phyloP scores from a whole-genome alignment of 1,140 invertebrate species.

The Solenopsis fugax region DNA sequence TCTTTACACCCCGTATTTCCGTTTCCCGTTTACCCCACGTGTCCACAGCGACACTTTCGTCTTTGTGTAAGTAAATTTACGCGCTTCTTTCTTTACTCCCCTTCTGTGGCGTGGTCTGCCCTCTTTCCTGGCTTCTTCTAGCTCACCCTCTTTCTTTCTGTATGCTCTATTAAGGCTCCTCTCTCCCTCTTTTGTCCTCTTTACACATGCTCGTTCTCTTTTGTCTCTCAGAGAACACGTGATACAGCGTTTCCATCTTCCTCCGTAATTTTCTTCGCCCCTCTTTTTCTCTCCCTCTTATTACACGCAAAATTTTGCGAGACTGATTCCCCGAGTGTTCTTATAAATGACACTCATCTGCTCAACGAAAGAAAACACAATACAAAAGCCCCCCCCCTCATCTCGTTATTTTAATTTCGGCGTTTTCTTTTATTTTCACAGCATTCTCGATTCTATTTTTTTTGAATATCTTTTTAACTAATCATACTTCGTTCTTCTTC shows the following conservation, averaged over 20 bases:
- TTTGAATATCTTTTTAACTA: not conserved
- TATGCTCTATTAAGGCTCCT: not conserved
- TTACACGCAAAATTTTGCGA: conserved; percentile 36
- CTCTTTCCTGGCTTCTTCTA: conserved; percentile 18
- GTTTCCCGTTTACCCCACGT: not conserved
- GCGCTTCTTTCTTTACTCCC: conserved; percentile 28
- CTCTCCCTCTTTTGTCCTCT: not conserved
- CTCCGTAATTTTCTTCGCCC: not conserved
- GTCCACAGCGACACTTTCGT: conserved; percentile 9
- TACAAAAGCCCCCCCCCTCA: not conserved
- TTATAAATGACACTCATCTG: not conserved
- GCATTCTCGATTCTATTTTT: not conserved
- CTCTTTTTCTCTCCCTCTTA: not conserved
- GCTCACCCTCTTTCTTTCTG: not conserved
- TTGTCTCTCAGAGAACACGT: conserved; percentile 14
- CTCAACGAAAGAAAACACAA: not conserved
- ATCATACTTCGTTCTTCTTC: not conserved
- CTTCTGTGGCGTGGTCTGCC: not conserved
- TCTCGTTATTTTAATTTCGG: not conserved
- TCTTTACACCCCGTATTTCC: conserved; percentile 40
- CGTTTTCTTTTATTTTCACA: not conserved
- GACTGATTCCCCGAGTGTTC: conserved; percentile 11
- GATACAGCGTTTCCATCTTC: conserved; percentile 16
- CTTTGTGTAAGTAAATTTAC: conserved; percentile 58
- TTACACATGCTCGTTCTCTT: conserved; percentile 5